These are phyloP conservation scores for Dicranocentrus wangi DNA, from an alignment of 2,888 invertebrate genomes.

Conservation along the genomic window DNA sequence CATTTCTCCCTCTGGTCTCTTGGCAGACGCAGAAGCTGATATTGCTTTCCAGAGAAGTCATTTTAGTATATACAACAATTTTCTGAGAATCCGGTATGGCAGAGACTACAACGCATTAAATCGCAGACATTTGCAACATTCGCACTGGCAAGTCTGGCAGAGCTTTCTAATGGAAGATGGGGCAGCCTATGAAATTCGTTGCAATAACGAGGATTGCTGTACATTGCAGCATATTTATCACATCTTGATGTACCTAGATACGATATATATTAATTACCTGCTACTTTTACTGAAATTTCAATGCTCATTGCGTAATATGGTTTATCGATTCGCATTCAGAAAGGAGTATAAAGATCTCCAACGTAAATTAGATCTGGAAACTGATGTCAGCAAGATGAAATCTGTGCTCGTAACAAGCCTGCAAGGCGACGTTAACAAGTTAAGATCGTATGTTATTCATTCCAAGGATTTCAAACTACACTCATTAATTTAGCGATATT, in stretches of 20 bases:
- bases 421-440: constrained; percentile 5
- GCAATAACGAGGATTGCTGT: constrained; percentile 27
- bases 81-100: too few relatives aligned
- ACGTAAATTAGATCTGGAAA: constrained; percentile 14
- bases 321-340: constrained; percentile 19
- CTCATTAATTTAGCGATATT: too few relatives aligned
- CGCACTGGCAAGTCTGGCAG: neutral
- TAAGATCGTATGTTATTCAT: neutral
- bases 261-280: neutral
- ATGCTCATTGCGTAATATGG: neutral
- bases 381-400: constrained; percentile 44
- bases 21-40: too few relatives aligned
- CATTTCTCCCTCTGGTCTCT: too few relatives aligned
- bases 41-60: too few relatives aligned
- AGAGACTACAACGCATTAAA: neutral
- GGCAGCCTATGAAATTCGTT: constrained; percentile 2
- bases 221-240: constrained; percentile 8
- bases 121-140: neutral
- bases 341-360: constrained; percentile 16
- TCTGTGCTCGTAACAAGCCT: constrained; percentile 27
- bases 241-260: constrained; percentile 8
- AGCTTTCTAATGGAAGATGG: neutral
- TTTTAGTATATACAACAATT: neutral
- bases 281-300: neutral
- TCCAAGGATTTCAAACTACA: too few relatives aligned